These are phyloP conservation scores for Ceratotherium simum DNA, from an alignment of 2,113 vertebrate species.

Conservation along the genomic window DNA sequence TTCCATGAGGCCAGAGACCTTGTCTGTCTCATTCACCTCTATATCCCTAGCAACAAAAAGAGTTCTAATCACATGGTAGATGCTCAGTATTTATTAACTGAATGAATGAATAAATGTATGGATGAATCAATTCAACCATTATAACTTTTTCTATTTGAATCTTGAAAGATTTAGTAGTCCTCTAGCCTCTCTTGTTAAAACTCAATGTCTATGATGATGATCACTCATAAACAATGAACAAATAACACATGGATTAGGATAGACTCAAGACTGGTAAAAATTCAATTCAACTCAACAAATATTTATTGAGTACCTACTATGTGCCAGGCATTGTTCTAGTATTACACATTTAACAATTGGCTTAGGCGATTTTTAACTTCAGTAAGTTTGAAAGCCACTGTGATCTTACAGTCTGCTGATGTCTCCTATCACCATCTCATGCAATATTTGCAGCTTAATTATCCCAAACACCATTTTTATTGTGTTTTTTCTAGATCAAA, in stretches of 20 bases:
- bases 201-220: not conserved
- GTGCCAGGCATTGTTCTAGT: not conserved
- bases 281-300: not conserved
- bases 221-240: not conserved
- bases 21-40: not conserved
- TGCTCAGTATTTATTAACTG: not conserved
- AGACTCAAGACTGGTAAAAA: not conserved
- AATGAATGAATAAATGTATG: not conserved
- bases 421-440: not conserved
- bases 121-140: not conserved
- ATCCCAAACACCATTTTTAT: not conserved
- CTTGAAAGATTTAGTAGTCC: not conserved
- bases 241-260: not conserved
- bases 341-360: not conserved
- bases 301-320: not conserved
- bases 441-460: not conserved
- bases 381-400: not conserved
- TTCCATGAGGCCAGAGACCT: not conserved
- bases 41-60: not conserved
- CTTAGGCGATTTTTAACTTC: not conserved
- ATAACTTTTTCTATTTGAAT: not conserved
- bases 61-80: not conserved
- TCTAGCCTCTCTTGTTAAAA: not conserved
- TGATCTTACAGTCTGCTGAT: not conserved
- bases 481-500: not conserved